Conservation (phyloP, 2,113 vertebrate species). For the Anhinga anhinga region DNA sequence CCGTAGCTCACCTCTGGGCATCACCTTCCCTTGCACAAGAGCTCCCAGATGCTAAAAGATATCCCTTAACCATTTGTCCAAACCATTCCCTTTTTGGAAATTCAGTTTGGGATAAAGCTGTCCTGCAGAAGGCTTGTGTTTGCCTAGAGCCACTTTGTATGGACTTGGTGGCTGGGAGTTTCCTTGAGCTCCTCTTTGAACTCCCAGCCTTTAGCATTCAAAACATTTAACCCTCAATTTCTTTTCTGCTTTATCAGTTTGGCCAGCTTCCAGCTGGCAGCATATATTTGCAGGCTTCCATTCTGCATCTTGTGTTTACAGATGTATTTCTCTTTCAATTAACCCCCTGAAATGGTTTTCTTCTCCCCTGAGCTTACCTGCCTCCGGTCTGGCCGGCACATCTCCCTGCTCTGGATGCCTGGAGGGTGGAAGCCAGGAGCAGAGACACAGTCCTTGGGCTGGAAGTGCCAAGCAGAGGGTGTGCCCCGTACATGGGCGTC, state of each 20-base stretch:
- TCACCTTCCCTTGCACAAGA: neutral
- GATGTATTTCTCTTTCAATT: slow-evolving; percentile 27
- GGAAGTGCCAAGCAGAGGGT: slow-evolving; percentile 26
- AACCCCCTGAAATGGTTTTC: slow-evolving; percentile 21
- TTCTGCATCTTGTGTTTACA: neutral
- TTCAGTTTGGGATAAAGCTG: neutral
- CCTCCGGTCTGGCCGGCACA: neutral
- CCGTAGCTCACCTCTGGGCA: neutral
- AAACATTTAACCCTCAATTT: slow-evolving; percentile 52
- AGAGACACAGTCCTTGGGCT: neutral
- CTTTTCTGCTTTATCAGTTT: slow-evolving; percentile 55
- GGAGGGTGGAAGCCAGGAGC: neutral
- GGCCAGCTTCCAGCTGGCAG: slow-evolving; percentile 37
- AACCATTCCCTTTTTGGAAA: neutral
- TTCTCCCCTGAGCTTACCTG: neutral
- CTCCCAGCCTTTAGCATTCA: slow-evolving; percentile 24
- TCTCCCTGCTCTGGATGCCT: neutral
- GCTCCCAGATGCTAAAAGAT: neutral
- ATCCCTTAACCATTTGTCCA: neutral
- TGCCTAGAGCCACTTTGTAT: neutral
- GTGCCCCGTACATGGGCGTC: neutral
- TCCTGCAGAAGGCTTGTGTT: neutral
- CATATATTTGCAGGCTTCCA: neutral
- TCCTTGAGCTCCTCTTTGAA: slow-evolving; percentile 53
- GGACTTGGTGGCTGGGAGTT: slow-evolving; percentile 33